These are phyloP conservation scores for Epinephelus moara DNA, from an alignment of 2,113 vertebrate genomes.

Conservation along the genomic window DNA sequence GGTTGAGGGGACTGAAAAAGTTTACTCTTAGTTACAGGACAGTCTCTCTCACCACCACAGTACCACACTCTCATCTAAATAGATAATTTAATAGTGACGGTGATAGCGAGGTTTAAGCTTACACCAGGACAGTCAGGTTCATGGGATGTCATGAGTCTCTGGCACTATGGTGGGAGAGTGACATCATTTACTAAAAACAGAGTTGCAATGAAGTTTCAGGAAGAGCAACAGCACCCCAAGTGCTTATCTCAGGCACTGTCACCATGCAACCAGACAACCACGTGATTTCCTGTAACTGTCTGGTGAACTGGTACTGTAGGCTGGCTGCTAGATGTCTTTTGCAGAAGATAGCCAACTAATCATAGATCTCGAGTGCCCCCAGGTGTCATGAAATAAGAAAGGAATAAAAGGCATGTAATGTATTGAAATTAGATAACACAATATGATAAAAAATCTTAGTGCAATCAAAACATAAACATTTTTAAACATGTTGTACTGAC, in stretches of 20 bases:
- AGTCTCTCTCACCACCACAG: not conserved
- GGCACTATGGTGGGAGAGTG: not conserved
- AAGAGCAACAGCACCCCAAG: slow-evolving; percentile 37
- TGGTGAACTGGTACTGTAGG: not conserved
- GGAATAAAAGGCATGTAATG: not conserved
- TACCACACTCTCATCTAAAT: not conserved
- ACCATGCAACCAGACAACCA: not conserved
- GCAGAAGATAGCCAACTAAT: too few species aligned
- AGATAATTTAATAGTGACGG: not conserved
- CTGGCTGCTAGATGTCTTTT: not conserved
- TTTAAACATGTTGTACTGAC: not conserved
- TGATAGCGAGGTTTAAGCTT: not conserved
- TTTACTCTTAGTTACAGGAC: not conserved
- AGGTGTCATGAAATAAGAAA: slow-evolving; percentile 30
- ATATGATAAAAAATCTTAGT: not conserved
- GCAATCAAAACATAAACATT: not conserved
- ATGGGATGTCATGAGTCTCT: not conserved
- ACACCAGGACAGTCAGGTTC: rapidly evolving
- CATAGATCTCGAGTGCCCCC: slow-evolving; percentile 31
- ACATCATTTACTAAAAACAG: not conserved
- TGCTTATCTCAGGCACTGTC: not conserved
- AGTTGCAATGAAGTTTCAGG: not conserved
- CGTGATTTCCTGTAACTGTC: slow-evolving; percentile 60
- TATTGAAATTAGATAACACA: not conserved
- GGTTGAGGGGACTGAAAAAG: not conserved